Evolutionary conservation across 2,888 invertebrate species (phyloP).

Genomic region (Brachycybe producta): DNA sequence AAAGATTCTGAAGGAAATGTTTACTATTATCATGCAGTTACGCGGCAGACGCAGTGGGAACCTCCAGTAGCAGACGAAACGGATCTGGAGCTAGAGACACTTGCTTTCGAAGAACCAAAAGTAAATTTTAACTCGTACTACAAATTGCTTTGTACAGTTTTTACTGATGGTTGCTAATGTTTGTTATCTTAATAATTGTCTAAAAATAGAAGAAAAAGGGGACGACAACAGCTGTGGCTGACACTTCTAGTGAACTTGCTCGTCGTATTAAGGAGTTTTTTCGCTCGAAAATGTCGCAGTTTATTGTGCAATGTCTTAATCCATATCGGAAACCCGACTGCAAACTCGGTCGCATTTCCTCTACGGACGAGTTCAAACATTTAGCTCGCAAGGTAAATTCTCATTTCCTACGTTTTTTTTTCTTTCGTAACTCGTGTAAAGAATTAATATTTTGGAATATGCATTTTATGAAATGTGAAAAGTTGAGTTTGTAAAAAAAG

Average conservation of each 20-base stretch:
- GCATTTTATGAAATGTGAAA: no score
- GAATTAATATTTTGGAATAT: no score
- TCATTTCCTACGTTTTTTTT: neutral
- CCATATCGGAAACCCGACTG: slow-evolving; percentile 78
- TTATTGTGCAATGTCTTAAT: slow-evolving; percentile 74
- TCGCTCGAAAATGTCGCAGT: slow-evolving; percentile 52
- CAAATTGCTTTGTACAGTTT: neutral
- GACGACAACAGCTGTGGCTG: slow-evolving; percentile 37
- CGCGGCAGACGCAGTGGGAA: slow-evolving; percentile 38
- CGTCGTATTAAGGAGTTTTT: slow-evolving; percentile 74
- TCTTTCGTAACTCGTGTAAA: neutral
- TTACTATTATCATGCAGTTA: slow-evolving; percentile 70
- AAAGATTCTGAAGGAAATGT: slow-evolving; percentile 66
- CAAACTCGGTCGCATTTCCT: slow-evolving; percentile 66
- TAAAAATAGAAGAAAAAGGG: slow-evolving; percentile 26
- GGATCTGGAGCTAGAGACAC: slow-evolving; percentile 31
- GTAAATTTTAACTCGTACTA: slow-evolving; percentile 8
- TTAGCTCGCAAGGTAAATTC: slow-evolving; percentile 69
- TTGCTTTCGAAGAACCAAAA: slow-evolving; percentile 28
- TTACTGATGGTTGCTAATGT: neutral
- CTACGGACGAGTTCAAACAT: slow-evolving; percentile 86
- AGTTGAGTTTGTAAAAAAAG: no score
- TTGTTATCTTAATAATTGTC: neutral
- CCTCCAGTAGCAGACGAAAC: slow-evolving; percentile 29
- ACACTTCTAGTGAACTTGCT: slow-evolving; percentile 41